A percentile compares a stretch with the other conserved stretches of the same genome.
These are phyloP conservation scores for Limanda limanda DNA, from an alignment of 2,113 vertebrate genomes.

Conservation along the genomic window DNA sequence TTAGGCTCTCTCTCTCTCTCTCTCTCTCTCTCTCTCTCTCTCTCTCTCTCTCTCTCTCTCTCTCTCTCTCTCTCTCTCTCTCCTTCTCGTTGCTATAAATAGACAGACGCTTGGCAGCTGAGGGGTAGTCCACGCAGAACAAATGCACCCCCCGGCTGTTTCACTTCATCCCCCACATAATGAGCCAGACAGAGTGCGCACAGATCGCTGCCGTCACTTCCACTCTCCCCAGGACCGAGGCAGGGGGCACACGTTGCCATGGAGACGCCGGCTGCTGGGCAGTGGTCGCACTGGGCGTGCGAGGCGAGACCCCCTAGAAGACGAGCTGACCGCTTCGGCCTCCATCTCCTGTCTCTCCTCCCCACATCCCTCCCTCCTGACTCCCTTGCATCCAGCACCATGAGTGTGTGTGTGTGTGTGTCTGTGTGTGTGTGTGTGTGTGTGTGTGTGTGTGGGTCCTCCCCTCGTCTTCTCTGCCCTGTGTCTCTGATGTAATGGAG, in stretches of 20 bases:
- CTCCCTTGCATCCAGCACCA: conserved; percentile 18
- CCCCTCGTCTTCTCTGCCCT: conserved; percentile 4
- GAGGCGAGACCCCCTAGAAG: too few relatives aligned
- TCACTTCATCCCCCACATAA: conserved; percentile 78
- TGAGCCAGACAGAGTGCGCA: conserved; percentile 69
- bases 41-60: conserved; percentile 27
- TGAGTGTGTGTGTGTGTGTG: neutral
- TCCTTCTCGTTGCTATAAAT: conserved; percentile 75
- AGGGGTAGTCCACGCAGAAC: conserved; percentile 80
- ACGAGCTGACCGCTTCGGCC: neutral
- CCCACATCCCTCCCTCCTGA: neutral
- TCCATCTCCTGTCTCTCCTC: neutral
- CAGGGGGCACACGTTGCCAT: conserved; percentile 62
- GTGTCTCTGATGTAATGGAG: conserved; percentile 52
- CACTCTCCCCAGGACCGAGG: conserved; percentile 45
- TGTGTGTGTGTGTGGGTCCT: conserved; percentile 33
- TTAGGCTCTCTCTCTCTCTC: conserved; percentile 30
- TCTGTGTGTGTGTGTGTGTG: neutral
- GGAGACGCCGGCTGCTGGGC: conserved; percentile 55
- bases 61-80: conserved; percentile 27
- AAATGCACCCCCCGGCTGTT: conserved; percentile 78
- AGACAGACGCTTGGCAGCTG: conserved; percentile 77
- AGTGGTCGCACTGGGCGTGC: neutral
- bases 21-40: conserved; percentile 26
- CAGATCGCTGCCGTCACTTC: conserved; percentile 67